These are phyloP conservation scores for Channa maculata DNA, from an alignment of 2,113 vertebrate species.

Conservation along the genomic window DNA sequence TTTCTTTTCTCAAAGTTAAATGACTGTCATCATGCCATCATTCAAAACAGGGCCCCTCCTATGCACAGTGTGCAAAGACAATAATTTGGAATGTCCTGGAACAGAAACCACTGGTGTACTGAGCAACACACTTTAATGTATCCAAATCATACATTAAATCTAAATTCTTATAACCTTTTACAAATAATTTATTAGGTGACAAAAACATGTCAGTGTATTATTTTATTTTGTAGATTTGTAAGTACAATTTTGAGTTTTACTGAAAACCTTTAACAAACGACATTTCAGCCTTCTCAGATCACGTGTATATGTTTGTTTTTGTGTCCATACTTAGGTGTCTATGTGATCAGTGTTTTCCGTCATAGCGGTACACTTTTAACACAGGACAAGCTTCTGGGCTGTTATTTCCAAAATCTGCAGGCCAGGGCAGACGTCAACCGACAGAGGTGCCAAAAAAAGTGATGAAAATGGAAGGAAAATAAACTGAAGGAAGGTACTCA, in stretches of 20 bases:
- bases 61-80: no score
- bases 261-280: neutral
- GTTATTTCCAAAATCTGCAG: conserved; percentile 54
- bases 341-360: conserved; percentile 19
- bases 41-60: neutral
- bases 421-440: conserved; percentile 53
- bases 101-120: no score
- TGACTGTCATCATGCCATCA: conserved; percentile 2
- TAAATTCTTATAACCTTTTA: no score
- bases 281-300: neutral
- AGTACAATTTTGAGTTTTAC: no score
- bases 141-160: no score
- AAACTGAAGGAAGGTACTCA: conserved; percentile 40
- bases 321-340: neutral
- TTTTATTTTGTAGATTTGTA: no score
- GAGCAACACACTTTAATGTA: no score
- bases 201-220: no score
- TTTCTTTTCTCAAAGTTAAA: conserved; percentile 14
- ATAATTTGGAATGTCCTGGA: no score
- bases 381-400: conserved; percentile 56
- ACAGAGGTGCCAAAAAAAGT: conserved; percentile 40
- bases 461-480: conserved; percentile 55
- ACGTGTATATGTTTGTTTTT: neutral
- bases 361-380: conserved; percentile 39
- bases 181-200: no score